These are phyloP conservation scores for Hymenochirus boettgeri DNA, from an alignment of 2,113 vertebrate genomes.

Conservation along the genomic window DNA sequence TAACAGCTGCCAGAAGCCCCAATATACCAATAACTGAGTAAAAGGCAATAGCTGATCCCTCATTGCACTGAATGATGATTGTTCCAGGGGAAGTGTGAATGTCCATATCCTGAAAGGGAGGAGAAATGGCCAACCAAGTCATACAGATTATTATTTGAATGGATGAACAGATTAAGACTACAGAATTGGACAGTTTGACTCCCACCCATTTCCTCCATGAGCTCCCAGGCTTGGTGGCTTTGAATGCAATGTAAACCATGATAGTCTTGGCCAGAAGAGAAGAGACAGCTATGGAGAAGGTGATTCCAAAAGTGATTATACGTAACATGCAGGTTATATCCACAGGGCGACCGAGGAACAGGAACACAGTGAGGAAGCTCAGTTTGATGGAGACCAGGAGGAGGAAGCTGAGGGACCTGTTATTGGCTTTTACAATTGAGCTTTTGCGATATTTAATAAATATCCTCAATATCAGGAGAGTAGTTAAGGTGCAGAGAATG, in stretches of 20 bases:
- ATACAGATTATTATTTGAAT: conserved; percentile 18
- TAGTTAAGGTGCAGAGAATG: conserved; percentile 56
- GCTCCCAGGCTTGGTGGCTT: conserved; percentile 12
- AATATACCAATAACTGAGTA: conserved; percentile 10
- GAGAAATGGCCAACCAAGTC: conserved; percentile 10
- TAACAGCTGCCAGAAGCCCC: conserved; percentile 12
- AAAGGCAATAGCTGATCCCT: conserved; percentile 27
- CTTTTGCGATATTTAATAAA: conserved; percentile 56
- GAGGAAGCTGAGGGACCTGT: conserved; percentile 68
- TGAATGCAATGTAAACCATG: conserved; percentile 8
- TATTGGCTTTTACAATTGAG: conserved; percentile 66
- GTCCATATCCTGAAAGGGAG: conserved; percentile 22
- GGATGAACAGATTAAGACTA: neutral
- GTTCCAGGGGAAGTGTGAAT: neutral
- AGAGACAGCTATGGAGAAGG: conserved; percentile 27
- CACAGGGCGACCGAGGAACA: conserved; percentile 19
- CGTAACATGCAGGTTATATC: conserved; percentile 15
- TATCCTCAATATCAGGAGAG: conserved; percentile 50
- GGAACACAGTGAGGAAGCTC: conserved; percentile 62
- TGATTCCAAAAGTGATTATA: conserved; percentile 11
- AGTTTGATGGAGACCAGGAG: conserved; percentile 64
- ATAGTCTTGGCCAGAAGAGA: conserved; percentile 19
- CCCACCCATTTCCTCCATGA: conserved; percentile 4
- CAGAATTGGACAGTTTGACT: neutral
- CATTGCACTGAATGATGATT: conserved; percentile 33